Percentiles rank a stretch among this genome's conserved stretches.
phyloP scores from a whole-genome alignment of 2,888 invertebrate genomes.

The Cheilosia impressa region DNA sequence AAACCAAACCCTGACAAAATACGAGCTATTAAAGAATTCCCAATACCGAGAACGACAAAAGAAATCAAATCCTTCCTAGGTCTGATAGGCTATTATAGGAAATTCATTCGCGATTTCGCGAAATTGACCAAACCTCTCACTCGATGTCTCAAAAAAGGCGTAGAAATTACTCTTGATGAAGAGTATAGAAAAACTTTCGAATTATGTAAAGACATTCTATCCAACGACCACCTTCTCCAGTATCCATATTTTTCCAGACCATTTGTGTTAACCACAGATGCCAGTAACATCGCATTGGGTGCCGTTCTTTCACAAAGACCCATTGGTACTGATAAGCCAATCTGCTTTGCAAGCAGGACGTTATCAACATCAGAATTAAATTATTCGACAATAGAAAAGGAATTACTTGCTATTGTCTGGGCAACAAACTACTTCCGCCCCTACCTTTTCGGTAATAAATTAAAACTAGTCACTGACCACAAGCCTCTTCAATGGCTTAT shows the following conservation, averaged over 20 bases:
- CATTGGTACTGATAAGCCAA: slow-evolving; percentile 70
- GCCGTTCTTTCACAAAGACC: slow-evolving; percentile 12
- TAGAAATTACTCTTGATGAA: slow-evolving; percentile 7
- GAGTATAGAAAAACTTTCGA: slow-evolving; percentile 24
- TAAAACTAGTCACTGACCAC: neutral
- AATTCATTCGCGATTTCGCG: slow-evolving; percentile 23
- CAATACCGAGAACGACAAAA: neutral
- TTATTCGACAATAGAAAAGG: slow-evolving; percentile 77
- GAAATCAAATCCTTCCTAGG: slow-evolving; percentile 36
- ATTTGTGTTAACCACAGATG: slow-evolving; percentile 27
- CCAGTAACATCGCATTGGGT: slow-evolving; percentile 17
- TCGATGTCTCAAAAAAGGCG: slow-evolving; percentile 22
- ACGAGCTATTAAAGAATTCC: slow-evolving; percentile 34
- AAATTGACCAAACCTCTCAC: slow-evolving; percentile 43
- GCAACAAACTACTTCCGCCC: slow-evolving; percentile 9
- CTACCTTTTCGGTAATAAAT: neutral
- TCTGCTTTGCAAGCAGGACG: slow-evolving; percentile 77
- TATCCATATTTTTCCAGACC: slow-evolving; percentile 32
- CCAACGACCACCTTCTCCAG: slow-evolving; percentile 27
- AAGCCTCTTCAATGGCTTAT: neutral
- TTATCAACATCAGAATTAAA: slow-evolving; percentile 58
- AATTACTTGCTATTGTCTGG: slow-evolving; percentile 76
- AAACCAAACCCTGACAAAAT: slow-evolving; percentile 34
- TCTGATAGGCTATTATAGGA: slow-evolving; percentile 6
- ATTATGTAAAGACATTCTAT: slow-evolving; percentile 22